phyloP scores from a whole-genome alignment of 2,888 invertebrate species.

The Chouioia cunea region DNA sequence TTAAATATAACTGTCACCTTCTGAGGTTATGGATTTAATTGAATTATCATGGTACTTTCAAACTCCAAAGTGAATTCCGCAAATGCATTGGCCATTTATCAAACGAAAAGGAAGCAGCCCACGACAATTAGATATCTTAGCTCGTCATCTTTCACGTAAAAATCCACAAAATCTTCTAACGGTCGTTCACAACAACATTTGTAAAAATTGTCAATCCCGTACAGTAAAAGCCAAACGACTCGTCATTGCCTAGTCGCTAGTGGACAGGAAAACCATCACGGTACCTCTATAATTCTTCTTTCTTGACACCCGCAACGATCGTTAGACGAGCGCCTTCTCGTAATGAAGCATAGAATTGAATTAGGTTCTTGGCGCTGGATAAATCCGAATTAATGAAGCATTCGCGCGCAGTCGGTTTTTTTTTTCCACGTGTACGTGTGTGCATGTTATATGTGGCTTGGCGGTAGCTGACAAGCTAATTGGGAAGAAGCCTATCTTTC shows the following conservation, averaged over 20 bases:
- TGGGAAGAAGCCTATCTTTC: constrained; percentile 56
- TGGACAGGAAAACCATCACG: constrained; percentile 10
- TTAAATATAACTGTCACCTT: too few species aligned
- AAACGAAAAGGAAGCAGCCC: too few species aligned
- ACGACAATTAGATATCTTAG: too few species aligned
- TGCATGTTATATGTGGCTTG: constrained; percentile 62
- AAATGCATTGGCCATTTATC: too few species aligned
- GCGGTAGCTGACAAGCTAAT: constrained; percentile 67
- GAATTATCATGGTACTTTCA: too few species aligned
- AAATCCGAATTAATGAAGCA: constrained; percentile 68
- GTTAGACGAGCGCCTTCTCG: constrained; percentile 29
- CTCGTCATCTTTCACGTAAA: background rate
- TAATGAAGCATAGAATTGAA: constrained; percentile 55
- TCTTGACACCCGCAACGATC: constrained; percentile 33
- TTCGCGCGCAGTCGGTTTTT: constrained; percentile 32
- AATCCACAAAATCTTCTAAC: too few species aligned
- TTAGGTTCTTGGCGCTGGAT: constrained; percentile 64
- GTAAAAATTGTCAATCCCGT: constrained; percentile 23
- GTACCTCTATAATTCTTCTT: constrained; percentile 1
- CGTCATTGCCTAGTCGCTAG: constrained; percentile 52
- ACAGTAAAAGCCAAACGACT: background rate
- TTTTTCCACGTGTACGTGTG: constrained; percentile 43
- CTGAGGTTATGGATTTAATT: too few species aligned
- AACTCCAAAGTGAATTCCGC: too few species aligned
- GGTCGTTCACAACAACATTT: too few species aligned